phyloP scores from a whole-genome alignment of 37 sponge, comb jelly and placozoan genomes.

The Theonella swinhoei region DNA sequence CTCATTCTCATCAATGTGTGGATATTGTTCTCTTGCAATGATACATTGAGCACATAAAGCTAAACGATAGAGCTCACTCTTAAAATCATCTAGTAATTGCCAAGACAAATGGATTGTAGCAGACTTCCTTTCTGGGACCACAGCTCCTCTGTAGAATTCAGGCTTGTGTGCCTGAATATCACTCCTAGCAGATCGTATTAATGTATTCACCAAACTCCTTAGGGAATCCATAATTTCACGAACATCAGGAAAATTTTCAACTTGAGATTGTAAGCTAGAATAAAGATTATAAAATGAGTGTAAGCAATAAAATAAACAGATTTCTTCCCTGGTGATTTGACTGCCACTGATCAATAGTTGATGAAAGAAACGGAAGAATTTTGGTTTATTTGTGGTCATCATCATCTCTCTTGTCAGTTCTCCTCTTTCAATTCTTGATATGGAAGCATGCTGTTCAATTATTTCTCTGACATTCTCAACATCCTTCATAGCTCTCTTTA shows the following conservation, averaged over 20 bases:
- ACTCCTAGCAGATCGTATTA: neutral
- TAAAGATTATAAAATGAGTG: neutral
- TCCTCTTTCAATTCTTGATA: neutral
- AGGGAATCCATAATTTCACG: no score
- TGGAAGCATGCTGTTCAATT: neutral
- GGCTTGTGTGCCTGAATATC: neutral
- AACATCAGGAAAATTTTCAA: no score
- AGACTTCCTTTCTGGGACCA: neutral
- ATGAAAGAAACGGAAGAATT: neutral
- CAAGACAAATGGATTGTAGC: conserved; percentile 12
- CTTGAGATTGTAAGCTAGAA: neutral
- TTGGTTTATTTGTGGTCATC: neutral
- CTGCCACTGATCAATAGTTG: neutral
- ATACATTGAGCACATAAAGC: neutral
- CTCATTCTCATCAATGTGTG: neutral
- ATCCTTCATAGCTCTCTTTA: conserved; percentile 6
- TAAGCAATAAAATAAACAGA: neutral
- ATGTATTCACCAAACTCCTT: neutral
- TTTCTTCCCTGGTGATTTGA: neutral
- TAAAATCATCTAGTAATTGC: conserved; percentile 26
- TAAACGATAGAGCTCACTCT: conserved; percentile 12
- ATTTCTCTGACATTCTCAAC: neutral
- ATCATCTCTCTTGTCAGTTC: neutral
- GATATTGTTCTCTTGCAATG: neutral
- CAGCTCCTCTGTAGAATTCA: neutral